Conservation (phyloP, 37 sponge, comb jelly and placozoan genomes). For the Ianthella basta region DNA sequence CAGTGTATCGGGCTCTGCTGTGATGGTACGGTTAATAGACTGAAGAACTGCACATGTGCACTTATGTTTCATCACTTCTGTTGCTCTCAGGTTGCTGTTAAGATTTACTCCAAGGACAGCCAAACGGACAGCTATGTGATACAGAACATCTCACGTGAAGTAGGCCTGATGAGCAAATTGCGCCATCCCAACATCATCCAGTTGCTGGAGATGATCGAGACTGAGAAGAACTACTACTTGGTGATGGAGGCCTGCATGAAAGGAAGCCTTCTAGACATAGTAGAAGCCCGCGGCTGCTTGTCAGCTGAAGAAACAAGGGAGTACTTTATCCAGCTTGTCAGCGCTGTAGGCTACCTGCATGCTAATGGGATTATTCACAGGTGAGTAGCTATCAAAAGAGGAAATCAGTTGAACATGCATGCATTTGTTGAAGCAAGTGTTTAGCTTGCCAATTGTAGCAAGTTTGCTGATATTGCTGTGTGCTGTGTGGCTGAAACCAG, state of each 20-base stretch:
- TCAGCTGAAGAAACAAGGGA: conserved; percentile 38
- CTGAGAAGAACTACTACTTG: conserved; percentile 66
- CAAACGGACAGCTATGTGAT: conserved; percentile 44
- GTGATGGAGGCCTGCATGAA: conserved; percentile 40
- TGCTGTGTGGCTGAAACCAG: no score
- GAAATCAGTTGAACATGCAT: no score
- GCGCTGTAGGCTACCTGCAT: conserved; percentile 59
- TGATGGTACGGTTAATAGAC: no score
- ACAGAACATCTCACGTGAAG: conserved; percentile 50
- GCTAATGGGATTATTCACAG: conserved; percentile 56
- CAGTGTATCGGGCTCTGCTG: no score
- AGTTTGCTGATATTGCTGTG: no score
- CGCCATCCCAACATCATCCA: conserved; percentile 51
- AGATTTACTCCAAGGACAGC: conserved; percentile 60
- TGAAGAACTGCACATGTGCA: no score
- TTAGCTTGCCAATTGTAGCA: no score
- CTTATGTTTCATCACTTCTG: neutral
- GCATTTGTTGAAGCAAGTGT: no score
- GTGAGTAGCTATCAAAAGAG: no score
- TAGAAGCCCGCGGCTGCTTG: conserved; percentile 23
- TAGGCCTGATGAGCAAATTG: conserved; percentile 40
- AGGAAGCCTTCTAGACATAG: conserved; percentile 47
- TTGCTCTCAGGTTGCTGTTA: conserved; percentile 61
- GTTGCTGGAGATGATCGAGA: conserved; percentile 54
- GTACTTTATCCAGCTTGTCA: conserved; percentile 56